Base-by-base conservation (phyloP, 2,888 invertebrate species). In the Laothoe populi region DNA sequence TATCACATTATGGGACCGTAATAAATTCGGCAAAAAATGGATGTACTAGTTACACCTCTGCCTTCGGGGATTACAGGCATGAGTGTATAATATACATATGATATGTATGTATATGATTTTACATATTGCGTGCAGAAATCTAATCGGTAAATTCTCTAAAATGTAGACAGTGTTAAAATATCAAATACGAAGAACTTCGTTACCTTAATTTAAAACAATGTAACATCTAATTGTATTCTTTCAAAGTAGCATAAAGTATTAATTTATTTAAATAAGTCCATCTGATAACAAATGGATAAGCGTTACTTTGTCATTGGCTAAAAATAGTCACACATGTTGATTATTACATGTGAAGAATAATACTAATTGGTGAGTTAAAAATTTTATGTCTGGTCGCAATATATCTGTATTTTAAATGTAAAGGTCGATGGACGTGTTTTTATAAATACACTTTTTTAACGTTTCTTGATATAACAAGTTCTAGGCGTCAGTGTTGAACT, bases 261-360 rank as follows among this genome's bases (percentile, higher is more conserved):
- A 53, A 53, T 53, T 53, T 53, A 53, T 53, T 53, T 35, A 53
- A 53, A 53, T 35, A 35, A 19, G 19, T 19, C 53, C 11, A 35
- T 53, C 53, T 53, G 31, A 53, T 53, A 53, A 53, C 53, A 10
- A 53, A 11, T 11, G 35, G 53, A 53, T 35, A 19, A 35, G 49
- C 53, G 53, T 21, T 26, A 16, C 49, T 8, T 49, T 35, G 35
- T 35, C 53, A 35, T 21, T n/a, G 53, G 35, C 19, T 10, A 53
- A 53, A n/a, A 53, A 53, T 53, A 53, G 53, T 53, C 10, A 53
- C 53, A 53, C 53, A 53, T 53, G 53, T 53, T 53, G 31, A 35
- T 53, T 35, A 49, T 16, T 26, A 5, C 8, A 4, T 31, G 19
- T 31, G 19, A 16, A 19, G 35, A 53, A 53, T 53, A 53, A 53